Conservation (phyloP, 2,888 invertebrate species). For the Thecophora atra region DNA sequence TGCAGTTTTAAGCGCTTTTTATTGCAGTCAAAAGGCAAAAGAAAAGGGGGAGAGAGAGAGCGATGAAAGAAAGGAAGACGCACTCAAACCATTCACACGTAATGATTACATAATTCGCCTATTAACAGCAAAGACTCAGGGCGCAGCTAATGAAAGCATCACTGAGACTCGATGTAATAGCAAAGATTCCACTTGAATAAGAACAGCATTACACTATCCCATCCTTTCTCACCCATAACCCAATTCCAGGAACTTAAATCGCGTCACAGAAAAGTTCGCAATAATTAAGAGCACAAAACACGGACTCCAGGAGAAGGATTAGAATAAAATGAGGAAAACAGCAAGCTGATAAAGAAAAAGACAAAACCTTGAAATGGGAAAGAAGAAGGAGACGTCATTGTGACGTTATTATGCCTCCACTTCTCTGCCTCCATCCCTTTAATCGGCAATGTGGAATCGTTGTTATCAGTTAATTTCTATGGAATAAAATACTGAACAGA, state of each 20-base stretch:
- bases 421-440: neutral
- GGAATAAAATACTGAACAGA: no score
- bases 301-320: no score
- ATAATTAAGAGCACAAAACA: no score
- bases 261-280: no score
- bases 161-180: neutral
- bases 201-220: neutral
- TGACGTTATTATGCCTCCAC: neutral
- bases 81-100: slow-evolving; percentile 19
- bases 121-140: slow-evolving; percentile 15
- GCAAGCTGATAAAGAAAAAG: no score
- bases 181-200: no score
- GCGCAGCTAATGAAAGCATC: slow-evolving; percentile 23
- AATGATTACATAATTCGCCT: slow-evolving; percentile 35
- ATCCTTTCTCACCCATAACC: neutral
- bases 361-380: no score
- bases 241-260: no score
- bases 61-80: neutral
- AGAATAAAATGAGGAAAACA: no score
- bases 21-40: slow-evolving; percentile 7
- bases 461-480: neutral
- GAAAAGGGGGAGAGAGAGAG: neutral
- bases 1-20: slow-evolving; percentile 16
- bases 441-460: neutral
- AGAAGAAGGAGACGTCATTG: neutral